Evolutionary conservation across 2,113 vertebrate genomes (phyloP).

Genomic region (Notothenia coriiceps): DNA sequence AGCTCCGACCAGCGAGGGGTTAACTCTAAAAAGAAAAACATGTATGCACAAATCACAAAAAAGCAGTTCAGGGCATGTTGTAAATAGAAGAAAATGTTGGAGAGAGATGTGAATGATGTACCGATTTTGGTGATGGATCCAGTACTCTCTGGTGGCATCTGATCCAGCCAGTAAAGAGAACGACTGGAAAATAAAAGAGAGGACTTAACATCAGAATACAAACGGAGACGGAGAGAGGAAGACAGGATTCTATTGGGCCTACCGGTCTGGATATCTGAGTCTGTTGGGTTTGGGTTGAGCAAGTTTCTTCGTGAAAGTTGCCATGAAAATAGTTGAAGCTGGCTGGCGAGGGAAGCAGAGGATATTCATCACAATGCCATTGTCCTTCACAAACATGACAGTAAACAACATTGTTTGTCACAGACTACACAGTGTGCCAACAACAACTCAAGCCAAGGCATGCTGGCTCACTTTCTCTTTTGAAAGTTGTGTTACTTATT

Average conservation of each 20-base stretch:
- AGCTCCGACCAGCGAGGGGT: conserved; percentile 70
- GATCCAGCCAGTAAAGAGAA: conserved; percentile 83
- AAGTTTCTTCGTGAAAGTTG: conserved; percentile 60
- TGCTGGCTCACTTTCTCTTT: neutral
- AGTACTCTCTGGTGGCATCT: conserved; percentile 57
- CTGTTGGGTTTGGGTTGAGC: conserved; percentile 73
- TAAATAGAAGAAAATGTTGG: neutral
- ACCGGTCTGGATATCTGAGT: conserved; percentile 78
- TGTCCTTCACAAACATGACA: neutral
- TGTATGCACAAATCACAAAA: neutral
- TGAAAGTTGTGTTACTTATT: neutral
- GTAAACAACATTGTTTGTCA: neutral
- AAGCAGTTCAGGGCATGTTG: neutral
- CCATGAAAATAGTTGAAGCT: conserved; percentile 62
- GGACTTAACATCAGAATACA: neutral
- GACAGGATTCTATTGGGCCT: neutral
- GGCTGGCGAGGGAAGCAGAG: conserved; percentile 2
- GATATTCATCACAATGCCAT: neutral
- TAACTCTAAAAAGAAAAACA: conserved; percentile 58
- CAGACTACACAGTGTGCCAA: neutral
- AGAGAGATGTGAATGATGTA: conserved; percentile 2
- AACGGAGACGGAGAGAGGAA: too few relatives aligned
- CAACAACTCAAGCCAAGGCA: neutral
- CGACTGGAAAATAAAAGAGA: conserved; percentile 60
- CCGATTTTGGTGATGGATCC: conserved; percentile 56